phyloP scores from a whole-genome alignment of 2,888 invertebrate genomes.

The Chironomus tentans region DNA sequence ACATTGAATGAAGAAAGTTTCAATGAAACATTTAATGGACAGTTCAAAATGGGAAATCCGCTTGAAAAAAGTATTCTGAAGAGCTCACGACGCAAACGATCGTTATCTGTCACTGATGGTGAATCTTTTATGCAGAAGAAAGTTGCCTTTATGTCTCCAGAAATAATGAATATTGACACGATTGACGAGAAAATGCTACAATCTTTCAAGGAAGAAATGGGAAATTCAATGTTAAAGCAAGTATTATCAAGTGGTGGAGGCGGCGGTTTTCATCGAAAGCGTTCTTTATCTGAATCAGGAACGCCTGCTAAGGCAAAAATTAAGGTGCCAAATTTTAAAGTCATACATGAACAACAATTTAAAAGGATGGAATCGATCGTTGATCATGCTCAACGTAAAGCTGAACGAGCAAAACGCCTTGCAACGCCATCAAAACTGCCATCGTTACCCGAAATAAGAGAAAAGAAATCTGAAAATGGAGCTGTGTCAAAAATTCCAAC shows the following conservation, averaged over 20 bases:
- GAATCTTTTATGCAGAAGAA: conserved; percentile 28
- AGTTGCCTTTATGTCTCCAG: neutral
- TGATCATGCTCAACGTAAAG: conserved; percentile 48
- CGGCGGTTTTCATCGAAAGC: conserved; percentile 32
- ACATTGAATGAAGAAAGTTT: neutral
- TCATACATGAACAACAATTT: conserved; percentile 56
- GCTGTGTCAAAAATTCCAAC: neutral
- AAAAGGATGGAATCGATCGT: conserved; percentile 58
- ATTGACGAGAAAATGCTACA: conserved; percentile 14
- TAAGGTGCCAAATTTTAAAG: conserved; percentile 53
- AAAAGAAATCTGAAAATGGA: neutral
- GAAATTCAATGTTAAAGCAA: neutral
- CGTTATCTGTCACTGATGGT: conserved; percentile 35
- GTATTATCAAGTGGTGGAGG: neutral
- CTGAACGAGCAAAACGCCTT: conserved; percentile 34
- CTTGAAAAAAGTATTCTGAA: conserved; percentile 13
- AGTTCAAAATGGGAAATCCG: neutral
- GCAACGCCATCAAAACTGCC: conserved; percentile 35
- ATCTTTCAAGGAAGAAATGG: conserved; percentile 9
- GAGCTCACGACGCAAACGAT: conserved; percentile 35
- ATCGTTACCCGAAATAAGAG: neutral
- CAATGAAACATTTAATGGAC: neutral
- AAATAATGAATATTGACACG: conserved; percentile 4
- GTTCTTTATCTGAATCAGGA: conserved; percentile 36
- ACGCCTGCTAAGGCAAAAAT: conserved; percentile 29